Evolutionary conservation across 2,888 invertebrate species (phyloP), one percentile per base, ranked within the genome.

Genomic region (Euspilapteryx auroguttella): DNA sequence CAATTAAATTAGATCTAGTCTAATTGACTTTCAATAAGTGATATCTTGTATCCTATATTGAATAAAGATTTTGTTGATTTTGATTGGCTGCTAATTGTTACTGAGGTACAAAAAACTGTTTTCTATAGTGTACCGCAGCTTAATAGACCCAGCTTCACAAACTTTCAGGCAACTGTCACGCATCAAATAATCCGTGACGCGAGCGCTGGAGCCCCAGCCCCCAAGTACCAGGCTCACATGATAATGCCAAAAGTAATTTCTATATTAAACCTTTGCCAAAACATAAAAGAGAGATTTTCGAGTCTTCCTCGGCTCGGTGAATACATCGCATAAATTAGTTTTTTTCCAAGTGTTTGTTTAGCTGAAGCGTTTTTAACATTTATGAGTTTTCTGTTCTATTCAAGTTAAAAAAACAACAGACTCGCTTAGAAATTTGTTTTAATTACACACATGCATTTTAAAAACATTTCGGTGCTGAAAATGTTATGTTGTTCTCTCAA

Each of bases 241-340:
- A 62, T 69, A 65, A 69, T 64, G 57, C 47, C 44, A 52, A 68
- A 69, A 64, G 65, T 71, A 71, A 71, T 75, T 73, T 66, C 65
- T 65, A 58, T 68, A 68, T 68, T 68, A 69, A 73, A 71, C 59
- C 62, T 58, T 56, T 62, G 52, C 47, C 53, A 53, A 63, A 69
- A 68, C 65, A 69, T 65, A 63, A 69, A 66, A 69, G 69, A 59
- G 56, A 57, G 51, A 55, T 57, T 54, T 53, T 44, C 44, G 39
- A 50, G 45, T 48, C 52, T 56, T 53, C 63, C 53, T 45, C 53
- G 52, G 39, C 49, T 50, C 55, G 49, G 40, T 50, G 54, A 55
- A 55, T 59, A 53, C 57, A 49, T 55, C 53, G 62, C 59, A 68
- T 66, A 71, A 71, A 75, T 73, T 75, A 75, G 71, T 75, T 71